phyloP scores from a whole-genome alignment of 1,140 invertebrate species.

The Drosophila simulans region DNA sequence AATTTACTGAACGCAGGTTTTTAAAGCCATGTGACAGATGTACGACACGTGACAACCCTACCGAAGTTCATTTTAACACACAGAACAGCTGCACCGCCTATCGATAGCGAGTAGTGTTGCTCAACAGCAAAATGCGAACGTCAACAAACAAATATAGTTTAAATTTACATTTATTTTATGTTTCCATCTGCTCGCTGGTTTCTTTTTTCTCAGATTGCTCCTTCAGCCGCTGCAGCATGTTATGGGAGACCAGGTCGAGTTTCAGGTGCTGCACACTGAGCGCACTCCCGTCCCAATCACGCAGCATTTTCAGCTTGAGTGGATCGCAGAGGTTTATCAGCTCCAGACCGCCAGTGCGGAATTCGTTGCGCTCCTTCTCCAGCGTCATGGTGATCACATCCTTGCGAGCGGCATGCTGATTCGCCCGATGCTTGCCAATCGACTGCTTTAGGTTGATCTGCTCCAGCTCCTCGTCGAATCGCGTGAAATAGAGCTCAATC shows the following conservation, averaged over 20 bases:
- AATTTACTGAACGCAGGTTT: too few relatives aligned
- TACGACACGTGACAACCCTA: slow-evolving; percentile 3
- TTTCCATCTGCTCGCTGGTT: slow-evolving; percentile 49
- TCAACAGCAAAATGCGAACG: slow-evolving; percentile 4
- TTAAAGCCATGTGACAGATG: too few relatives aligned
- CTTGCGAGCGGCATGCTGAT: slow-evolving; percentile 90
- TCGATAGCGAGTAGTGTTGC: slow-evolving; percentile 22
- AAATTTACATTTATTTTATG: slow-evolving; percentile 24
- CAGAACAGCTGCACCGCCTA: slow-evolving; percentile 4
- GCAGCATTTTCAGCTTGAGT: slow-evolving; percentile 67
- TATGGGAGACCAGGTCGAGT: slow-evolving; percentile 73
- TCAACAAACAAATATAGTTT: slow-evolving; percentile 17
- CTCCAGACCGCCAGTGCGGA: slow-evolving; percentile 88
- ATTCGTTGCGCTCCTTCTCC: slow-evolving; percentile 89
- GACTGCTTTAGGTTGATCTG: slow-evolving; percentile 91
- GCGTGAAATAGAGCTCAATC: slow-evolving; percentile 86
- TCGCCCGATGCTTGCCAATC: slow-evolving; percentile 88
- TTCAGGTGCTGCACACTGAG: slow-evolving; percentile 83
- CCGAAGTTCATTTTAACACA: neutral
- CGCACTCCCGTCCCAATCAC: slow-evolving; percentile 82
- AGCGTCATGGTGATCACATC: slow-evolving; percentile 90
- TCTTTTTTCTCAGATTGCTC: neutral
- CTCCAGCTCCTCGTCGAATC: slow-evolving; percentile 91
- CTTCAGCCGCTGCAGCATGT: slow-evolving; percentile 72
- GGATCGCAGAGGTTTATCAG: slow-evolving; percentile 81